A percentile compares a stretch with the other conserved stretches of the same genome.
phyloP scores from a whole-genome alignment of 2,113 vertebrate species.

The Halichoerus grypus region DNA sequence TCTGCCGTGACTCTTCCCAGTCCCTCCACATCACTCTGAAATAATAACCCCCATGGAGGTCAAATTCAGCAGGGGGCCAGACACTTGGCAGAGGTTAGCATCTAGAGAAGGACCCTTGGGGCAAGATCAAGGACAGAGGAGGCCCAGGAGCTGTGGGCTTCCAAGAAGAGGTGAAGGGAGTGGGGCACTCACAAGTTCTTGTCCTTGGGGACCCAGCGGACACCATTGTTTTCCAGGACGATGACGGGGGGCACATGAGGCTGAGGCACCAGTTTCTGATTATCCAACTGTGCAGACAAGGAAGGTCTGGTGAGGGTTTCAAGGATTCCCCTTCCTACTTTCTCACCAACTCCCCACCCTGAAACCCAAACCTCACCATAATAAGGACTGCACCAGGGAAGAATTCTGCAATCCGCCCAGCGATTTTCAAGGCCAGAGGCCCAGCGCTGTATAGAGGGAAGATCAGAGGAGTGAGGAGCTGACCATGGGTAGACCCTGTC shows the following conservation, averaged over 20 bases:
- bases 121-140: constrained; percentile 41
- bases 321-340: not conserved
- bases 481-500: not conserved
- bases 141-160: not conserved
- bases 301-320: not conserved
- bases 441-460: constrained; percentile 85
- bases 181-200: constrained; percentile 92
- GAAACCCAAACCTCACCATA: constrained; percentile 88
- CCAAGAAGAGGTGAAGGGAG: not conserved
- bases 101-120: not conserved
- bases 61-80: not conserved
- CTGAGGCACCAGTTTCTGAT: constrained; percentile 90
- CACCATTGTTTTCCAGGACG: constrained; percentile 92
- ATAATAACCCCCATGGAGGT: constrained; percentile 15
- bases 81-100: not conserved
- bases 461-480: constrained; percentile 65
- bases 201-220: constrained; percentile 93
- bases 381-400: constrained; percentile 91
- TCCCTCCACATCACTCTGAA: constrained; percentile 94
- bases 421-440: constrained; percentile 91
- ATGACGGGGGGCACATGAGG: constrained; percentile 92
- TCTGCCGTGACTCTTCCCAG: constrained; percentile 93
- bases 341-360: not conserved
- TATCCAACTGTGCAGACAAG: constrained; percentile 89
- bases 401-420: constrained; percentile 92